phyloP scores from a whole-genome alignment of 2,797 vertebrate genomes.

The Dendrocincla tyrannina region DNA sequence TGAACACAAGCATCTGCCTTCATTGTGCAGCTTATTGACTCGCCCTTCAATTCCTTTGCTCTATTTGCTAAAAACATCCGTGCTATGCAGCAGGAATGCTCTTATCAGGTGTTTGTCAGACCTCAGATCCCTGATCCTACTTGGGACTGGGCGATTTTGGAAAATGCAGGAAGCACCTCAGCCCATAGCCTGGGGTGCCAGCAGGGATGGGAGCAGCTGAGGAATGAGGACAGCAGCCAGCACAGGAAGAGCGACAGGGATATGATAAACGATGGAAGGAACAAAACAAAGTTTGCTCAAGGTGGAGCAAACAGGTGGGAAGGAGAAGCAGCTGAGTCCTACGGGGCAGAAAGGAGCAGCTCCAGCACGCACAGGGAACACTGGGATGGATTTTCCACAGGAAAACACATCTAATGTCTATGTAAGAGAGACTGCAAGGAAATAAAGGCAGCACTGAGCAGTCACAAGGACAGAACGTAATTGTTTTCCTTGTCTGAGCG shows the following conservation, averaged over 20 bases:
- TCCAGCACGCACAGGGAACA: not conserved
- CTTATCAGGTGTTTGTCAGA: not conserved
- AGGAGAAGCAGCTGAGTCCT: not conserved
- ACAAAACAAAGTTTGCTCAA: not conserved
- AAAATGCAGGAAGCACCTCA: not conserved
- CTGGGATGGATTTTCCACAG: not conserved
- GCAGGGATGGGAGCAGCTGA: not conserved
- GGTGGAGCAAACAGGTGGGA: not conserved
- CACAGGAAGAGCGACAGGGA: fast-evolving
- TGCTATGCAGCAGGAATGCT: not conserved
- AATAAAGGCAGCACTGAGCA: not conserved
- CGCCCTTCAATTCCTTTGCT: not conserved
- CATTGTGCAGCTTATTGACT: not conserved
- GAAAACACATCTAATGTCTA: not conserved
- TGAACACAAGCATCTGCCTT: not conserved
- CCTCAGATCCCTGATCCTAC: not conserved
- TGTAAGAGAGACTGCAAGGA: not conserved
- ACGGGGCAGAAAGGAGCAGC: fast-evolving
- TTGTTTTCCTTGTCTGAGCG: not conserved
- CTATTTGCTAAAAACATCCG: not conserved
- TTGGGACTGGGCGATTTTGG: not conserved
- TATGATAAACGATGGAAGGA: fast-evolving
- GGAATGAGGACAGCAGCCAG: not conserved
- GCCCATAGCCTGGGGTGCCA: not conserved
- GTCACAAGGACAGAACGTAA: fast-evolving